Base-by-base conservation (phyloP, 2,113 vertebrate species). In the Nestor notabilis region DNA sequence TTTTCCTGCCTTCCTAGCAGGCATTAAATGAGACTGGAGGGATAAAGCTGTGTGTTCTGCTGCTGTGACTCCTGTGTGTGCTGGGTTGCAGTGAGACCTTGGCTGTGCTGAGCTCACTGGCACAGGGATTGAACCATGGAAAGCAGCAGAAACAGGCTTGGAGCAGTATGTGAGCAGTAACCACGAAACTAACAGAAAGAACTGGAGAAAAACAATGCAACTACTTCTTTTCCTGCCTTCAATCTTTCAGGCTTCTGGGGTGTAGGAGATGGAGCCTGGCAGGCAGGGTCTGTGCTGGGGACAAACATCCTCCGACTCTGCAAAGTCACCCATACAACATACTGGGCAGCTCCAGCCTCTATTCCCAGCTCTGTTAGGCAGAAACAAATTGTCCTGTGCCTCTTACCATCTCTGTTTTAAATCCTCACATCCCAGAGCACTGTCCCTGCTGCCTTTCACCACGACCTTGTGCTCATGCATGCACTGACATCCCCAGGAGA, bases 311-410 rank as follows among this genome's bases (percentile, higher is more conserved):
- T 3, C 28, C 37, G 60, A 8, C 3, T 43, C 78, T 41, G 23
- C 69, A 28, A 37, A 25, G 69, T 31, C 55, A 85, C 56, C 52
- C 2, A 1, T 1, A 9, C 5, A 18, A 39, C 0, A 0, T 24
- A 18, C 0, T 0, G 46, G 20, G 81, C 43, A 17, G 47, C 44
- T 65, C 17, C 1, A 80, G 74, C 21, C 82, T 76, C 71, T 63
- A 28, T 15, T 49, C 8, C 37, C 82, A 49, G 70, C 33, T 71
- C 53, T 21, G 1, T 18, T 19, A 43, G 63, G 39, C 19, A 75
- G 27, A 78, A 79, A 27, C 6, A 63, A 68, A 53, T 21, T 33
- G 25, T 64, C 29, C 70, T 17, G 35, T 25, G 37, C 41, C 46
- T 60, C 21, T 69, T 24, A 19, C 5, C 23, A 31, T 23, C 37